Evolutionary conservation across 2,888 invertebrate species (phyloP), one percentile per base, ranked within the genome.

Genomic region (Rhaphigaster nebulosa): DNA sequence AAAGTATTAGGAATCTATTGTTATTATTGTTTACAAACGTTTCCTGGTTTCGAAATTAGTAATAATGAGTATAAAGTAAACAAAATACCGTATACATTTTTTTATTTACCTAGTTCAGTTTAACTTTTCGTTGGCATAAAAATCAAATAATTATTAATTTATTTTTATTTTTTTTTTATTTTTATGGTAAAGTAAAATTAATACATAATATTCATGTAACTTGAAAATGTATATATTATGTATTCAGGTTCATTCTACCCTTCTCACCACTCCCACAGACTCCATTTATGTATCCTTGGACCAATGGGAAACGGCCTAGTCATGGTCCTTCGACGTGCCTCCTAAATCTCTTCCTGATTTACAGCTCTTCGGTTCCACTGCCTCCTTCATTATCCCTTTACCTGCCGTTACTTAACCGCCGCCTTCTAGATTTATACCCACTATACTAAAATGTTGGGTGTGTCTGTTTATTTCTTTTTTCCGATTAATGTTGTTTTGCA

Each of bases 301-400:
- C 84, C 84, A 84, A 84, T 50, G 45, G 84, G 84, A 50, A 84
- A n/a, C 15, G 13, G n/a, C 10, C 84, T n/a, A 41, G n/a, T 45
- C 84, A 50, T 26, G 45, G 45, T 84, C 84, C 45, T 84, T 84
- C 13, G 45, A 41, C 12, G 84, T 84, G 84, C n/a, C 45, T 84
- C 84, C 84, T 84, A 84, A 84, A 84, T 84, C 84, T 84, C 38
- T 84, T 26, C 13, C 84, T 84, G 84, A 84, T 84, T 84, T 84
- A 84, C 84, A 84, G 15, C 84, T 80, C 80, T 84, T n/a, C 45
- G 84, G 84, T 84, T 84, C 84, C 45, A 45, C 84, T 84, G 84
- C 84, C 84, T 84, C 84, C 84, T 84, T 84, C 41, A 84, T 84
- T 84, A 84, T 84, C 84, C 84, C 84, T 45, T 84, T 84, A 34